These are phyloP conservation scores for Cherax destructor DNA, from an alignment of 1,140 invertebrate species.

Conservation along the genomic window DNA sequence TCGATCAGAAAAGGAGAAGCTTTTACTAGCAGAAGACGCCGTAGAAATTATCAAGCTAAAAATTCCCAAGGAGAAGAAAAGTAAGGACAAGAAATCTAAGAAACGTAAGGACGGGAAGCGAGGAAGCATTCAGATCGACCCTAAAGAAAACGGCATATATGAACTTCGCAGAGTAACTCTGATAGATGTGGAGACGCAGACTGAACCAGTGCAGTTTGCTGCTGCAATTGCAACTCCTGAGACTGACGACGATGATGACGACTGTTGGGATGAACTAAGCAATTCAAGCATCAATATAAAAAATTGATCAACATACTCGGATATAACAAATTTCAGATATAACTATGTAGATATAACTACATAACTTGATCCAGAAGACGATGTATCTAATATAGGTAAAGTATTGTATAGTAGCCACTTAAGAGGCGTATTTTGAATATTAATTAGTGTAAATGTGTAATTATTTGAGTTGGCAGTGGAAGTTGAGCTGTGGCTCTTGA, in stretches of 20 bases:
- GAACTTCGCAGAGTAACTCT: conserved; percentile 48
- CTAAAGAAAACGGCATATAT: conserved; percentile 29
- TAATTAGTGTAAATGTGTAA: no score
- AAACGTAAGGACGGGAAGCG: conserved; percentile 16
- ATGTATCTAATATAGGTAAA: no score
- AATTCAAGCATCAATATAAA: no score
- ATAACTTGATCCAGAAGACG: no score
- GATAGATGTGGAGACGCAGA: conserved; percentile 52
- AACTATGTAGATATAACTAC: no score
- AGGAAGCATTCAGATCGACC: conserved; percentile 24
- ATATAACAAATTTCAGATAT: no score
- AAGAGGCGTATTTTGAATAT: no score
- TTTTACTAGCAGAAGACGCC: background rate
- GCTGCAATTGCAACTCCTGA: conserved; percentile 13
- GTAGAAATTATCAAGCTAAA: background rate
- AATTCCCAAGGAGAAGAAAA: background rate
- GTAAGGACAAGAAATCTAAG: conserved; percentile 22
- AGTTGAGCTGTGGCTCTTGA: no score
- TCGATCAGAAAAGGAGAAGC: conserved; percentile 3
- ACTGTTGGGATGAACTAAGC: no score
- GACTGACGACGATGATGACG: conserved; percentile 14
- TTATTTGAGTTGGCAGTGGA: no score
- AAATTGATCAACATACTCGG: no score
- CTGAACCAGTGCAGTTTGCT: conserved; percentile 31
- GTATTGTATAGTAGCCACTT: no score